Conservation (phyloP, 2,888 invertebrate genomes). For the Parthenolecanium corni region DNA sequence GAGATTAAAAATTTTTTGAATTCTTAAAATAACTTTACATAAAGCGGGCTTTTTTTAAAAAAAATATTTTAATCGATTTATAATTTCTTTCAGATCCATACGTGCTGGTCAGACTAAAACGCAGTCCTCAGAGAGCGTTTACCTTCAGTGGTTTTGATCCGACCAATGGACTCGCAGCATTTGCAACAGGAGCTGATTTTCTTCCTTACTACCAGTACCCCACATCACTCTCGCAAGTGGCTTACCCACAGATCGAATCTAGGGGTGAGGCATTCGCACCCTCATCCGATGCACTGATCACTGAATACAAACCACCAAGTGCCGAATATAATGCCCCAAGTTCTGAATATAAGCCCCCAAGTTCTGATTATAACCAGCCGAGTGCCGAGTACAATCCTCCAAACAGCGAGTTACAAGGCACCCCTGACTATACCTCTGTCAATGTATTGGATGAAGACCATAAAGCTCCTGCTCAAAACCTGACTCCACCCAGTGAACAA, state of each 20-base stretch:
- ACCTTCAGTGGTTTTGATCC: conserved; percentile 35
- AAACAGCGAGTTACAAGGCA: background rate
- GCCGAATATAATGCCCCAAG: too few species aligned
- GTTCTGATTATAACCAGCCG: too few species aligned
- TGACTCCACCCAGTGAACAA: conserved; percentile 12
- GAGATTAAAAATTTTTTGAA: too few species aligned
- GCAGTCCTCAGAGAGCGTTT: conserved; percentile 31
- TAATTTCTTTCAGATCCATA: conserved; percentile 16
- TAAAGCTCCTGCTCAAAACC: background rate
- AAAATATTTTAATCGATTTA: too few species aligned
- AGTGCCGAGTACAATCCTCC: conserved; percentile 4
- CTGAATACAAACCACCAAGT: too few species aligned
- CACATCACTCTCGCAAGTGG: conserved; percentile 12
- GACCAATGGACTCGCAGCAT: conserved; percentile 34
- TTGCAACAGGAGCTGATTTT: conserved; percentile 32
- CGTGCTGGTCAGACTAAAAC: conserved; percentile 31
- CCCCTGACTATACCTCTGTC: background rate
- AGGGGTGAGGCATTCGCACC: too few species aligned
- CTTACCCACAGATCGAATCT: too few species aligned
- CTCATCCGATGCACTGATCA: too few species aligned
- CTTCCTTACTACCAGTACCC: conserved; percentile 15
- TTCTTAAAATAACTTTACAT: too few species aligned
- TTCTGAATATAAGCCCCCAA: too few species aligned
- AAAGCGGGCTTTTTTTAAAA: too few species aligned
- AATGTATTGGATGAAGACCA: background rate